phyloP scores from a whole-genome alignment of 2,113 vertebrate genomes.

The Merops nubicus region DNA sequence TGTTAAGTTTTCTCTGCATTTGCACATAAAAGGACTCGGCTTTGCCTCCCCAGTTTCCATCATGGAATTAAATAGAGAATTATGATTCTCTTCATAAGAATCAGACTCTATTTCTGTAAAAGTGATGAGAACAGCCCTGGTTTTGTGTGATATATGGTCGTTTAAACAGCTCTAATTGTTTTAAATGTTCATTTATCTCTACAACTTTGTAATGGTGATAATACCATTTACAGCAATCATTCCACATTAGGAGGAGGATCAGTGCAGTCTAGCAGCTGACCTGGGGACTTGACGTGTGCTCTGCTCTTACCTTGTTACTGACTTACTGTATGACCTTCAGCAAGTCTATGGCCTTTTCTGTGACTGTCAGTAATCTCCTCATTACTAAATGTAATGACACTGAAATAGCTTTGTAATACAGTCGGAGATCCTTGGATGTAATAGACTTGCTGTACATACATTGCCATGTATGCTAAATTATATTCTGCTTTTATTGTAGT shows the following conservation, averaged over 20 bases:
- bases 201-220: not conserved
- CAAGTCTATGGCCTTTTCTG: not conserved
- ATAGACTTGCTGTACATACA: not conserved
- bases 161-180: not conserved
- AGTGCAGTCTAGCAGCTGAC: not conserved
- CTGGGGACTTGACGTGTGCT: not conserved
- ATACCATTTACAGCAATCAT: not conserved
- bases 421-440: not conserved
- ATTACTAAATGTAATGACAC: not conserved
- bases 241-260: not conserved
- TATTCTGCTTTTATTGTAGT: not conserved
- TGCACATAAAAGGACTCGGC: conserved; percentile 1
- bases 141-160: not conserved
- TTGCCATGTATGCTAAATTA: not conserved
- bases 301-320: not conserved
- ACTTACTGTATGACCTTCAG: not conserved
- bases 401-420: not conserved
- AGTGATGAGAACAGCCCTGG: not conserved
- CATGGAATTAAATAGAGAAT: not conserved
- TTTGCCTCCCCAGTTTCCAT: not conserved
- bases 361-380: not conserved
- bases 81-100: not conserved
- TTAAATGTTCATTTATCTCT: not conserved
- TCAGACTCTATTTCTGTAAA: not conserved
- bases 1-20: conserved; percentile 23